Percentiles rank a stretch among this genome's conserved stretches.
Conservation (phyloP, 2,113 vertebrate species). For the Notarius quadriscutis region DNA sequence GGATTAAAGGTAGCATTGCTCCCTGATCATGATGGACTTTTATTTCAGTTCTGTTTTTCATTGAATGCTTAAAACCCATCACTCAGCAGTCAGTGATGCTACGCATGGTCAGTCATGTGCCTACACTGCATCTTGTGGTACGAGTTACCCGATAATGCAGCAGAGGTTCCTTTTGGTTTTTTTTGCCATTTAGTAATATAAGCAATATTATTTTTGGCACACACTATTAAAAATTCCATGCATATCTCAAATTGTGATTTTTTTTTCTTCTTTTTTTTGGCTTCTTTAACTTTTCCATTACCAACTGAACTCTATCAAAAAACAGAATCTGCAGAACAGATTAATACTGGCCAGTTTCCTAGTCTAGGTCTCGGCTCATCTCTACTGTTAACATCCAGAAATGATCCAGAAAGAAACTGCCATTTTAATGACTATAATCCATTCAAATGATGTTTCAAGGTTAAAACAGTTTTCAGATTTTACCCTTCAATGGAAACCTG, state of each 20-base stretch:
- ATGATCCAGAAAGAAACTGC: neutral
- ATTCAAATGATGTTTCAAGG: neutral
- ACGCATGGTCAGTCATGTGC: slow-evolving; percentile 6
- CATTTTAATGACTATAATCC: neutral
- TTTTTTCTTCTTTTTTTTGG: neutral
- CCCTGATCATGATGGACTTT: slow-evolving; percentile 22
- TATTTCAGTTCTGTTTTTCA: slow-evolving; percentile 7
- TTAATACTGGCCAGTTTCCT: neutral
- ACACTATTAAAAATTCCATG: neutral
- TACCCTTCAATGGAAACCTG: neutral
- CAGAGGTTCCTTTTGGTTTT: neutral
- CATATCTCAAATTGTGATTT: neutral
- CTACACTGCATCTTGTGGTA: neutral
- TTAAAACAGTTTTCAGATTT: neutral
- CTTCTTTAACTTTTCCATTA: neutral
- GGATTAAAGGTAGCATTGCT: slow-evolving; percentile 76
- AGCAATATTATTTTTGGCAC: neutral
- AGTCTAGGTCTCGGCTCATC: neutral
- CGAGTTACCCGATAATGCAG: neutral
- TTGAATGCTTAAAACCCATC: neutral
- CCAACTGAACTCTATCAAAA: neutral
- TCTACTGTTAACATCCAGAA: neutral
- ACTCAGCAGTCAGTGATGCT: neutral
- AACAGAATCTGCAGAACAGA: neutral
- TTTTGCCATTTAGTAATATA: neutral